Conservation (phyloP, 2,797 vertebrate genomes). For the Sebastolobus alascanus region DNA sequence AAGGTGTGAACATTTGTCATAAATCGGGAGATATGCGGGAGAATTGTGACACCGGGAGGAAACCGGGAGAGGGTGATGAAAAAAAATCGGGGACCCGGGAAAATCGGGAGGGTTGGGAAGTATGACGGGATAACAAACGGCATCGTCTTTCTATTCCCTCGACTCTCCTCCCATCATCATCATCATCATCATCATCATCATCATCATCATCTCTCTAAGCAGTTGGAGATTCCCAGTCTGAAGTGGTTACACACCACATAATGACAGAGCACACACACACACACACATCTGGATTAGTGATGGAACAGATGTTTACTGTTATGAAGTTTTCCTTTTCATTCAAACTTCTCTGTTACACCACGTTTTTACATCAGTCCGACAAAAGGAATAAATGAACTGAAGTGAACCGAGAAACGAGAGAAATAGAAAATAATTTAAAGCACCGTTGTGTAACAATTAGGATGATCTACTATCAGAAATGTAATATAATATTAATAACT, state of each 20-base stretch:
- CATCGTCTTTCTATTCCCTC: neutral
- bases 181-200: neutral
- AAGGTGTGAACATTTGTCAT: no score
- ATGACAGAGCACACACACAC: conserved; percentile 54
- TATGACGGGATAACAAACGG: neutral
- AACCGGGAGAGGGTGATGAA: no score
- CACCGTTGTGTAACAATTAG: no score
- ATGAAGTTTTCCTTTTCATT: conserved; percentile 19
- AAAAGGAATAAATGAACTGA: neutral
- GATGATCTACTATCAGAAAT: no score
- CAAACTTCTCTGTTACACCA: neutral
- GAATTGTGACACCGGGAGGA: no score
- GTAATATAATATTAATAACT: no score
- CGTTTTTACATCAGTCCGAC: neutral
- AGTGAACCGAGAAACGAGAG: neutral
- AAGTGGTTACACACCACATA: conserved; percentile 69
- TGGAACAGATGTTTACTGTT: conserved; percentile 51
- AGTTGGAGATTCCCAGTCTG: conserved; percentile 48
- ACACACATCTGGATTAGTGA: conserved; percentile 20
- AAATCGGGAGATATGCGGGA: no score
- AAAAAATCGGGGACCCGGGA: no score
- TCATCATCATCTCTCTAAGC: neutral
- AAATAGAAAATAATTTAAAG: neutral
- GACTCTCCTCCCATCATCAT: conserved; percentile 1
- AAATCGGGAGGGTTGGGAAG: no score